These are phyloP conservation scores for Tapirus terrestris DNA, from an alignment of 2,113 vertebrate genomes.

Conservation along the genomic window DNA sequence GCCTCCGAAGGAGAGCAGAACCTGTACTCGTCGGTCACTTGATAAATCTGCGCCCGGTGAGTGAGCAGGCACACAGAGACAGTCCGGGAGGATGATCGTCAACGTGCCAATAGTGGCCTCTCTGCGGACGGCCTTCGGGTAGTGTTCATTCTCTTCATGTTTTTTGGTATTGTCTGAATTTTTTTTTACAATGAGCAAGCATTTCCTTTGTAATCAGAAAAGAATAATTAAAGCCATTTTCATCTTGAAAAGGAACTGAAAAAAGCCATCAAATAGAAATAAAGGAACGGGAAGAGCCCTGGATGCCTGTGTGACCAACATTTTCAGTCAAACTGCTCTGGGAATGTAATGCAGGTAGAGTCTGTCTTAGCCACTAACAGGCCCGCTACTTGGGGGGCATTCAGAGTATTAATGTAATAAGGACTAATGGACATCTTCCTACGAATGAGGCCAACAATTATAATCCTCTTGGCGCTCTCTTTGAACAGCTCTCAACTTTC, in stretches of 20 bases:
- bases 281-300: not conserved
- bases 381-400: no score
- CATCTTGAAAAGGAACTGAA: not conserved
- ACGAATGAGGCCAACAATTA: not conserved
- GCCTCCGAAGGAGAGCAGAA: not conserved
- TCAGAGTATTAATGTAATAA: not conserved
- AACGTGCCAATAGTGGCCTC: not conserved
- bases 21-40: accelerated
- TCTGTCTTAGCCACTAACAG: not conserved
- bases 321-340: not conserved
- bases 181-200: not conserved
- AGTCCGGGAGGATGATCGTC: not conserved
- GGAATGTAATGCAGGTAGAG: not conserved
- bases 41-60: accelerated
- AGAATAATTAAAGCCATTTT: not conserved
- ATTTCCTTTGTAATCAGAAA: not conserved
- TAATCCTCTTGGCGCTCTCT: not conserved
- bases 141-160: not conserved
- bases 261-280: not conserved
- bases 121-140: not conserved
- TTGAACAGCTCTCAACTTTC: not conserved
- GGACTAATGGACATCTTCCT: not conserved
- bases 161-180: not conserved
- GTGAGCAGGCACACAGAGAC: accelerated
- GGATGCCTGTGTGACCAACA: not conserved